phyloP scores from a whole-genome alignment of 64 coral and sea anemone genomes.

The Porites lutea region DNA sequence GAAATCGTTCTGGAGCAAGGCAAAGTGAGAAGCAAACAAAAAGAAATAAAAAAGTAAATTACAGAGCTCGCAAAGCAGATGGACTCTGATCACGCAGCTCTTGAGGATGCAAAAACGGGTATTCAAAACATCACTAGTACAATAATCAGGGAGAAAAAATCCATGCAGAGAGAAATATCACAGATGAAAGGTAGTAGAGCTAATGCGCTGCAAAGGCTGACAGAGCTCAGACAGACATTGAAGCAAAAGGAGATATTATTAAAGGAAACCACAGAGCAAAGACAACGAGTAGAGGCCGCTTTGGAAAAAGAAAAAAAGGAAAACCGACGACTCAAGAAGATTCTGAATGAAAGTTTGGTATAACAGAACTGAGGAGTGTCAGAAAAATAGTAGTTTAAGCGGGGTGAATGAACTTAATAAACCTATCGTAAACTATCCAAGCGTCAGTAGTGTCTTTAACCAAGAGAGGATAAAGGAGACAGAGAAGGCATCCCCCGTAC shows the following conservation, averaged over 20 bases:
- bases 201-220: not conserved
- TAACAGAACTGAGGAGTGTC: not conserved
- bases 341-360: not conserved
- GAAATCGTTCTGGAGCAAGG: not conserved
- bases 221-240: not conserved
- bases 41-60: not conserved
- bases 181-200: slow-evolving; percentile 3
- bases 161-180: slow-evolving; percentile 15
- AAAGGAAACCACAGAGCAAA: not conserved
- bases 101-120: not conserved
- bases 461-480: too few species aligned
- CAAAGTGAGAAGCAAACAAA: not conserved
- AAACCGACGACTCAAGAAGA: not conserved
- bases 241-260: not conserved
- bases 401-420: not conserved
- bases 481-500: too few species aligned
- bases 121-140: not conserved
- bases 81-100: not conserved
- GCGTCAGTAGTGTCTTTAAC: too few species aligned
- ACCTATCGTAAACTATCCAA: not conserved
- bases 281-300: not conserved
- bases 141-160: slow-evolving; percentile 36
- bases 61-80: not conserved
- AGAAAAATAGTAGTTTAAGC: not conserved
- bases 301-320: not conserved